These are phyloP conservation scores for Saturnia japonica DNA, from an alignment of 2,888 invertebrate species.

Conservation along the genomic window DNA sequence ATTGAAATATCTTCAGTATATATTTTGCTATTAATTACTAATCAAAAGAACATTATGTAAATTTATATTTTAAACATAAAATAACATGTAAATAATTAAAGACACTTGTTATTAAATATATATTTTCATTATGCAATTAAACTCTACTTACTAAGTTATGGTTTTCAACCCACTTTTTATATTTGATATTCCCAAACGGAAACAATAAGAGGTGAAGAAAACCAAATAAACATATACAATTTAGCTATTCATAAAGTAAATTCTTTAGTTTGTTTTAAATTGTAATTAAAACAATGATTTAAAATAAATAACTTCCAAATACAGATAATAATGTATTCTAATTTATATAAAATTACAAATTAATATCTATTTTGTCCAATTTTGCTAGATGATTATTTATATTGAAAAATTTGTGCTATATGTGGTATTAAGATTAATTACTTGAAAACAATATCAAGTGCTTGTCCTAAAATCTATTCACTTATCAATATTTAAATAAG, in stretches of 20 bases:
- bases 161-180: background rate
- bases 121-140: too few relatives aligned
- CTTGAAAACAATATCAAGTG: background rate
- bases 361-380: background rate
- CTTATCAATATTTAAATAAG: background rate
- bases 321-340: background rate
- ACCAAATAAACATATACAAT: background rate
- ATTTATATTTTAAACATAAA: background rate
- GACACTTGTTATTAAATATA: too few relatives aligned
- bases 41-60: background rate
- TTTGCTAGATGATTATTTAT: background rate
- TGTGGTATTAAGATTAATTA: background rate
- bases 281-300: background rate
- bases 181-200: background rate
- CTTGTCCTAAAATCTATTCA: background rate
- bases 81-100: too few relatives aligned
- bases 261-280: background rate
- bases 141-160: background rate
- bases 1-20: too few relatives aligned
- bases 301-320: background rate
- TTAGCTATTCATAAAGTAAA: background rate
- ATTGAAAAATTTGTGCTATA: background rate
- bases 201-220: background rate
- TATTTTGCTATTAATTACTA: background rate
- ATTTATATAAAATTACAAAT: background rate